Evolutionary conservation across 2,888 invertebrate genomes (phyloP), one percentile per base, ranked within the genome.

Genomic region (Apamea anceps): DNA sequence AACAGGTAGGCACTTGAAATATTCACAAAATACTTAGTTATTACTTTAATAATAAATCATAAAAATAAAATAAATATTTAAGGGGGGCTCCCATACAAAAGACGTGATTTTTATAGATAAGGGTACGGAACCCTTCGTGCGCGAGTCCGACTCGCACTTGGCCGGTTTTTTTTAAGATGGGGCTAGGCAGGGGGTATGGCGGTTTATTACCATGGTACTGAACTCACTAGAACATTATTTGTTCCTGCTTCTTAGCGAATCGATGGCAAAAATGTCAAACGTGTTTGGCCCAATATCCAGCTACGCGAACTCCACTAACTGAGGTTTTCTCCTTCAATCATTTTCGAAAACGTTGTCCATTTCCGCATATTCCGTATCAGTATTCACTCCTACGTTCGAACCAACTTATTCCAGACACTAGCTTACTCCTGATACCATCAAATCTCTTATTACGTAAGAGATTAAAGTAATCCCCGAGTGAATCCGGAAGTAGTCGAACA

Each of bases 391-490:
- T 63, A 57, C 21, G 10, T 18, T 62, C 7, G 18, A 45, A n/a
- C 48, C n/a, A 51, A 60, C 75, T 81, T 54, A 48, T 68, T 70
- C 25, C 37, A 45, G n/a, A 51, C 28, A 54, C 6, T 57, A 68
- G n/a, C 42, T 57, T 57, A 68, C 51, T 51, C 12, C 57, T 68
- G 28, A 72, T 72, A 45, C 65, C 15, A 75, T 15, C 25, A 77
- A 72, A 48, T 48, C 42, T 72, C 51, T 65, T 51, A 63, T 51
- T 82, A 72, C n/a, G 32, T 72, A n/a, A 70, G 37, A 73, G 73
- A 65, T 83, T 71, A 71, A 71, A 78, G 54, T 82, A 83, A 82
- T 71, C 71, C 73, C 73, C 70, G 71, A 74, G 45, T 21, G n/a
- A 71, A 60, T 66, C 82, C 70, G 84, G 45, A 83, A 66, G 45